A percentile compares a stretch with the other conserved stretches of the same genome.
These are phyloP conservation scores for Leptinotarsa haldemani DNA, from an alignment of 2,888 invertebrate genomes.

Conservation along the genomic window DNA sequence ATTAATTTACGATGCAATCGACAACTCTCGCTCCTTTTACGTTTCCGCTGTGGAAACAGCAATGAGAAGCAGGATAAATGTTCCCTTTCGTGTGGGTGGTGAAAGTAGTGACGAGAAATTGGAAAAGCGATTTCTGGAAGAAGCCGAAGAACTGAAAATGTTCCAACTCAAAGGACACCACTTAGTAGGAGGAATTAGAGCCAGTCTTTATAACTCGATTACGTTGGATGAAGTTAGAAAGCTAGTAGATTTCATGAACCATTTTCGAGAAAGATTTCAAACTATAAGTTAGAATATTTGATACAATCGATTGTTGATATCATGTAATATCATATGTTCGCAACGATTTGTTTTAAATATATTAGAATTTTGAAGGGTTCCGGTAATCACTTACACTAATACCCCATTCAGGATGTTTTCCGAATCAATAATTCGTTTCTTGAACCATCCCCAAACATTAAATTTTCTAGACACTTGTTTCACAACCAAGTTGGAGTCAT, in stretches of 20 bases:
- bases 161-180: slow-evolving; percentile 95
- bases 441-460: too few species aligned
- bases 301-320: too few species aligned
- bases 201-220: slow-evolving; percentile 95
- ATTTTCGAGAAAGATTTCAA: slow-evolving; percentile 22
- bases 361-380: too few species aligned
- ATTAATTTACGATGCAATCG: slow-evolving; percentile 84
- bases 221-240: slow-evolving; percentile 81
- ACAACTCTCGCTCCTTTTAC: slow-evolving; percentile 88
- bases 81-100: slow-evolving; percentile 87
- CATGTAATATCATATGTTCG: too few species aligned
- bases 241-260: slow-evolving; percentile 73
- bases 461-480: too few species aligned
- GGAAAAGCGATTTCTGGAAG: slow-evolving; percentile 87
- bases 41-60: slow-evolving; percentile 77
- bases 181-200: slow-evolving; percentile 94
- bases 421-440: too few species aligned
- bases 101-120: slow-evolving; percentile 78
- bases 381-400: too few species aligned
- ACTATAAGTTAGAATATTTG: too few species aligned
- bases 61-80: slow-evolving; percentile 89
- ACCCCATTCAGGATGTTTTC: too few species aligned
- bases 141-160: slow-evolving; percentile 81
- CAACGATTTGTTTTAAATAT: too few species aligned
- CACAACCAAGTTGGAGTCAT: too few species aligned